These are phyloP conservation scores for Euproctis similis DNA, from an alignment of 2,888 invertebrate genomes.

Conservation along the genomic window DNA sequence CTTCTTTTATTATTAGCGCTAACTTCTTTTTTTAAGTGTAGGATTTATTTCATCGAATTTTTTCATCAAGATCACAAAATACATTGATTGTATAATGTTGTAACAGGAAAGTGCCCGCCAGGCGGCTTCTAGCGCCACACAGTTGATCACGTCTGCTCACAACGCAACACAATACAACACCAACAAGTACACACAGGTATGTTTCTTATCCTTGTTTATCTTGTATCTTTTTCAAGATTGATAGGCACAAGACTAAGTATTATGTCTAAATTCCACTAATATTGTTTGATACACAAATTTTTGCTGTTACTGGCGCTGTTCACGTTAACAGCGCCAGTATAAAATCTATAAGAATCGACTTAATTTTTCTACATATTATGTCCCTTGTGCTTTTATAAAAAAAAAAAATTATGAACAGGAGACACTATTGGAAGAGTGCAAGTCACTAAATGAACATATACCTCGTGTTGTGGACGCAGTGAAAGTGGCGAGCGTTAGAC, in stretches of 20 bases:
- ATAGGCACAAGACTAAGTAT: too few species aligned
- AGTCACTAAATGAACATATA: conserved; percentile 83
- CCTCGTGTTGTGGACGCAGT: conserved; percentile 88
- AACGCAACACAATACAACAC: conserved; percentile 85
- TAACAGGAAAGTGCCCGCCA: conserved; percentile 85
- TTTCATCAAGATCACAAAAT: too few species aligned
- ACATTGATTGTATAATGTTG: neutral
- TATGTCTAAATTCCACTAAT: too few species aligned
- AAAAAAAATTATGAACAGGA: conserved; percentile 78
- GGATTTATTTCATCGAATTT: too few species aligned
- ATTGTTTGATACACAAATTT: too few species aligned
- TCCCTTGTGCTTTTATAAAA: too few species aligned
- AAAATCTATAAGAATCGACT: too few species aligned
- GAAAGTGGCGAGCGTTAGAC: conserved; percentile 80
- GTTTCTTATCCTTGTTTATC: neutral
- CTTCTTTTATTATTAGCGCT: neutral
- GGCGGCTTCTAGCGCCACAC: conserved; percentile 91
- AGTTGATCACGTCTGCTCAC: conserved; percentile 92
- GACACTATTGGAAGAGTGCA: conserved; percentile 84
- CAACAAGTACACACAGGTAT: conserved; percentile 74
- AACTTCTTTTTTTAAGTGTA: too few species aligned
- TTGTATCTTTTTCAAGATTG: neutral
- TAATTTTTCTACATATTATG: too few species aligned
- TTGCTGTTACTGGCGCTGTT: too few species aligned
- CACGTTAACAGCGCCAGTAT: too few species aligned